Percentiles rank a stretch among this genome's conserved stretches.
Evolutionary conservation across 1,140 invertebrate genomes (phyloP).

Genomic region (Lamellibrachia luymesi): DNA sequence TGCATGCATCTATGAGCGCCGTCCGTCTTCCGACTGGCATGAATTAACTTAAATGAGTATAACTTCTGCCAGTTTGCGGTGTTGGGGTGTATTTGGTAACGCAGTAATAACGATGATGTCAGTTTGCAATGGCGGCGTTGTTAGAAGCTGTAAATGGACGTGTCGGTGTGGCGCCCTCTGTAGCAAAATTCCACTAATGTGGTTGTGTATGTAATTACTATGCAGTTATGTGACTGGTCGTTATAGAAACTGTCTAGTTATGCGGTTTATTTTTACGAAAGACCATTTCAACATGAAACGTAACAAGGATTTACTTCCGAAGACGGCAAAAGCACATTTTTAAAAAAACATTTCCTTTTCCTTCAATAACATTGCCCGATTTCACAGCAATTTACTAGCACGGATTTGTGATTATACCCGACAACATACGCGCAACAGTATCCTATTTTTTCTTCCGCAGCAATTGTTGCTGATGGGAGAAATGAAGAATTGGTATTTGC

Average conservation of each 20-base stretch:
- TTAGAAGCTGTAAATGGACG: background rate
- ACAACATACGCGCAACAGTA: too few species aligned
- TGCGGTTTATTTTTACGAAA: background rate
- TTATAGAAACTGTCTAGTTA: too few species aligned
- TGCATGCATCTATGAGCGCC: background rate
- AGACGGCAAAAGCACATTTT: too few species aligned
- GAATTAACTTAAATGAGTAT: background rate
- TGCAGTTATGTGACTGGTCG: too few species aligned
- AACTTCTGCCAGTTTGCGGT: background rate
- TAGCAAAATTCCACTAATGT: background rate
- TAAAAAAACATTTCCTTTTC: too few species aligned
- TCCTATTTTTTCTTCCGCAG: too few species aligned
- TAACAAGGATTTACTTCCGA: too few species aligned
- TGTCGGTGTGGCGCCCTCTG: background rate
- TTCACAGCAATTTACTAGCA: too few species aligned
- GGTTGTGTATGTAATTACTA: background rate
- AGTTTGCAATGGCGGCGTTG: background rate
- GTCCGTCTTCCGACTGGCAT: background rate
- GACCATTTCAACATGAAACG: background rate
- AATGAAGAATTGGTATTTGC: too few species aligned
- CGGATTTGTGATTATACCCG: too few species aligned
- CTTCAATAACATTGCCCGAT: too few species aligned
- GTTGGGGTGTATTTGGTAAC: background rate
- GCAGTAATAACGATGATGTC: background rate
- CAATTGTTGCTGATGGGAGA: too few species aligned